Percentiles rank a stretch among this genome's conserved stretches.
Evolutionary conservation across 2,888 invertebrate genomes (phyloP).

Genomic region (Brachyptera putata): DNA sequence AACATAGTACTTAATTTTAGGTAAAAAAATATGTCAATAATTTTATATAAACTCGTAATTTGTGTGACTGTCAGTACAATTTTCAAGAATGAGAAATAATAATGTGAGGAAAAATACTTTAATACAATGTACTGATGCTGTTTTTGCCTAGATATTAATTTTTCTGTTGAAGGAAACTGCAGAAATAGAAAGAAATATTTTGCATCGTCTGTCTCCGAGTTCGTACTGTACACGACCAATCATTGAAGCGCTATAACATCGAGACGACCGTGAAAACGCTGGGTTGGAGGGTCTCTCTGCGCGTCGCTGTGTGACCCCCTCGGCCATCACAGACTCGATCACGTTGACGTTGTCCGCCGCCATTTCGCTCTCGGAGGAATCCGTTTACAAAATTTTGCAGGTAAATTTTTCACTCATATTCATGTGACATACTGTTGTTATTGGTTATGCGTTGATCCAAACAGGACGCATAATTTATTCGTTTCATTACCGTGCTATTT

Average conservation of each 20-base stretch:
- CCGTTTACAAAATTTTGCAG: constrained; percentile 56
- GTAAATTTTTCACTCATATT: constrained; percentile 55
- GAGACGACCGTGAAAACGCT: constrained; percentile 22
- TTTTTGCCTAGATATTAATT: too few relatives aligned
- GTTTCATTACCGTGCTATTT: not conserved
- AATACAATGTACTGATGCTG: too few relatives aligned
- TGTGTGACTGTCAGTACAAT: too few relatives aligned
- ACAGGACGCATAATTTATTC: not conserved
- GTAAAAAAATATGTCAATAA: too few relatives aligned
- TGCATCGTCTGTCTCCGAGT: too few relatives aligned
- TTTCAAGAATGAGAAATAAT: too few relatives aligned
- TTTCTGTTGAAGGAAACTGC: too few relatives aligned
- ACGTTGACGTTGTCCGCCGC: constrained; percentile 52
- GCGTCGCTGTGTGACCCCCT: constrained; percentile 77
- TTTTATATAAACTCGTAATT: too few relatives aligned
- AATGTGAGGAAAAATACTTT: too few relatives aligned
- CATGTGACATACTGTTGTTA: constrained; percentile 37
- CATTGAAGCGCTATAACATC: not conserved
- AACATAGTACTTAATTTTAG: too few relatives aligned
- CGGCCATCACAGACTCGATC: constrained; percentile 41
- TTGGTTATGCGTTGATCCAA: not conserved
- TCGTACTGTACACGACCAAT: constrained; percentile 7
- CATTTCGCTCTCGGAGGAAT: constrained; percentile 57
- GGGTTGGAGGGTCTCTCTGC: constrained; percentile 55
- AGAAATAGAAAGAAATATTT: too few relatives aligned